Evolutionary conservation across 1,140 invertebrate species (phyloP).

Genomic region (Homalodisca vitripennis): DNA sequence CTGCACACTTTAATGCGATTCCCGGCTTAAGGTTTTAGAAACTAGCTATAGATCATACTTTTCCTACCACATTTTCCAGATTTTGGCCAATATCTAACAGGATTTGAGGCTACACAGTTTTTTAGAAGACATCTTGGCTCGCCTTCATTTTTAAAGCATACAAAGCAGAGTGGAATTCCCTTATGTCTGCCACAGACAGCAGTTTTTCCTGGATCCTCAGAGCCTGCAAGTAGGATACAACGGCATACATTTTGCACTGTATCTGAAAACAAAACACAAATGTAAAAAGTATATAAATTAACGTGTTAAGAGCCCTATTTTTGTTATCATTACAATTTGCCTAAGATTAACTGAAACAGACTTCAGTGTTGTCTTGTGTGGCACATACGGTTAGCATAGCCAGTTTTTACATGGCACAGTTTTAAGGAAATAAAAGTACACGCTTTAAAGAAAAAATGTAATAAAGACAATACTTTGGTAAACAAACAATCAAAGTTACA

Average conservation of each 20-base stretch:
- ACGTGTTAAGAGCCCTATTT: background rate
- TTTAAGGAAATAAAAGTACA: slow-evolving; percentile 9
- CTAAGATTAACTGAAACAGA: slow-evolving; percentile 4
- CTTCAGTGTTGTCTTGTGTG: slow-evolving; percentile 15
- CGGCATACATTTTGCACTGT: slow-evolving; percentile 20
- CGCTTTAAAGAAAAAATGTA: slow-evolving; percentile 7
- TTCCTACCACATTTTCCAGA: slow-evolving; percentile 23
- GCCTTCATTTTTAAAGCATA: slow-evolving; percentile 24
- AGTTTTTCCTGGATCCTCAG: slow-evolving; percentile 5
- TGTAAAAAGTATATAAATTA: no score
- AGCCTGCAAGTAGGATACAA: slow-evolving; percentile 18
- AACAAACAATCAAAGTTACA: background rate
- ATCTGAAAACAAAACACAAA: no score
- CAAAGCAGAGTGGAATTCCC: slow-evolving; percentile 18
- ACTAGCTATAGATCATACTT: slow-evolving; percentile 19
- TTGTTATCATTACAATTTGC: background rate
- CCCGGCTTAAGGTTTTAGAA: no score
- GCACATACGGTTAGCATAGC: slow-evolving; percentile 14
- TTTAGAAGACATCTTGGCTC: slow-evolving; percentile 22
- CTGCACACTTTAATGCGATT: no score
- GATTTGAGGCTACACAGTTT: slow-evolving; percentile 9
- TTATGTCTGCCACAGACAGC: slow-evolving; percentile 9
- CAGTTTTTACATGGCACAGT: slow-evolving; percentile 3
- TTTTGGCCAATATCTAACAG: slow-evolving; percentile 21
- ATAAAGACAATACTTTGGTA: slow-evolving; percentile 4